Conservation (phyloP, 1,140 invertebrate genomes). For the Gonioctena quinquepunctata region DNA sequence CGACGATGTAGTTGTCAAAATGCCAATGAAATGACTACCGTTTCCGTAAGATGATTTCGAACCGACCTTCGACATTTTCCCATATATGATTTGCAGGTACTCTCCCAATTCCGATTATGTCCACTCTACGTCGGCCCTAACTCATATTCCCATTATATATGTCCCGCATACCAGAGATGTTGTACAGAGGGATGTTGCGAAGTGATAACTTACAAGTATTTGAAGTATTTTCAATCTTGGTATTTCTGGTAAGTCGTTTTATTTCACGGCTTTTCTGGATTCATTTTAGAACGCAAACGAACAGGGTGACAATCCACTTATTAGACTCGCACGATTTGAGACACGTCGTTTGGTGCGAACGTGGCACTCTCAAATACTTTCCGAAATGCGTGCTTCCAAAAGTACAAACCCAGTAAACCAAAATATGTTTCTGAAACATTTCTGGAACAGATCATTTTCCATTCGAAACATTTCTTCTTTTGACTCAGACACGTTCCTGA, state of each 20-base stretch:
- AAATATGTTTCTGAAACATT: too few relatives aligned
- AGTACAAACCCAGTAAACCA: too few relatives aligned
- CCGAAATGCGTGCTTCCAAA: too few relatives aligned
- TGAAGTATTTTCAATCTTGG: constrained; percentile 14
- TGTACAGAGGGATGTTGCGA: constrained; percentile 23
- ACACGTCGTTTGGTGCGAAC: too few relatives aligned
- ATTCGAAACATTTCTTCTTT: too few relatives aligned
- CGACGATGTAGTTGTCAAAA: neutral
- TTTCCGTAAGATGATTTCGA: neutral
- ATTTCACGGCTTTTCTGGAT: neutral
- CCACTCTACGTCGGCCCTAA: neutral
- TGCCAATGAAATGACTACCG: neutral
- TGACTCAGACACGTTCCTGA: too few relatives aligned
- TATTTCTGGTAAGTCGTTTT: constrained; percentile 24
- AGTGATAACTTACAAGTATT: neutral
- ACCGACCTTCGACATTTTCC: neutral
- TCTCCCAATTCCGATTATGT: neutral
- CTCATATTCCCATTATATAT: constrained; percentile 5
- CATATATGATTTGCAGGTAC: neutral
- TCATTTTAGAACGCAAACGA: neutral
- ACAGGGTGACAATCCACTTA: too few relatives aligned
- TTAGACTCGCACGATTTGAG: too few relatives aligned
- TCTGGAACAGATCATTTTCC: too few relatives aligned
- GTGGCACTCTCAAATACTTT: too few relatives aligned
- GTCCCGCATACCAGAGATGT: constrained; percentile 14